Base-by-base conservation (phyloP, 2,888 invertebrate genomes). In the Leptinotarsa rubiginosa region DNA sequence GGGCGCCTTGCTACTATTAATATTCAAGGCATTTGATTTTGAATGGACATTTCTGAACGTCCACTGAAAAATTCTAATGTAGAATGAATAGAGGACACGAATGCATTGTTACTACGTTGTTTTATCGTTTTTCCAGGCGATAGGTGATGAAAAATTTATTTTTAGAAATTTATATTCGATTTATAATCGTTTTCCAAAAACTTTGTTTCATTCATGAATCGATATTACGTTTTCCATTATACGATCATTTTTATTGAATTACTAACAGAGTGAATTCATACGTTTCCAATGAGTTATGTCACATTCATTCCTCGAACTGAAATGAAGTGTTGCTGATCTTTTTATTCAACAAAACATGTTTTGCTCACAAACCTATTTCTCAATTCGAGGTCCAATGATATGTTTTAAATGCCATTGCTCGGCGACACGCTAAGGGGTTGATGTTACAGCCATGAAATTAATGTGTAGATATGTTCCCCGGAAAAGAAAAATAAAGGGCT, bases 11-110 rank as follows among this genome's bases (percentile, higher is more conserved):
- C 52, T 52, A 18, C 3, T 7, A 52, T 52, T 52, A 52, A 52
- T 52, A 52, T 52, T 52, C 52, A n/a, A 52, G 10, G 52, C 52
- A 52, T 52, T 52, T 18, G 12, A 13, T 52, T n/a, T 52, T 52
- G 52, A 52, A 52, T 52, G 18, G 18, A 52, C 52, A 52, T 52
- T 52, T 18, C 18, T 52, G 52, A 52, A 52, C 52, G 52, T 18
- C 18, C 52, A 52, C 52, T 52, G 41, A 52, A 52, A 52, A 18
- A 52, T 52, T 52, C 52, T 18, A 52, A 52, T 52, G 52, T 52
- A 52, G 52, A 18, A 52, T 52, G 52, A 18, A 52, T 52, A 52
- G 52, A 52, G 52, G 52, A 18, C 18, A 10, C 18, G 7, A 52
- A 52, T 52, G 52, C 52, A 52, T 52, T 52, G 52, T 52, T n/a